These are phyloP conservation scores for Clavelina lepadiformis DNA, from an alignment of 23 tunicate genomes.

Conservation along the genomic window DNA sequence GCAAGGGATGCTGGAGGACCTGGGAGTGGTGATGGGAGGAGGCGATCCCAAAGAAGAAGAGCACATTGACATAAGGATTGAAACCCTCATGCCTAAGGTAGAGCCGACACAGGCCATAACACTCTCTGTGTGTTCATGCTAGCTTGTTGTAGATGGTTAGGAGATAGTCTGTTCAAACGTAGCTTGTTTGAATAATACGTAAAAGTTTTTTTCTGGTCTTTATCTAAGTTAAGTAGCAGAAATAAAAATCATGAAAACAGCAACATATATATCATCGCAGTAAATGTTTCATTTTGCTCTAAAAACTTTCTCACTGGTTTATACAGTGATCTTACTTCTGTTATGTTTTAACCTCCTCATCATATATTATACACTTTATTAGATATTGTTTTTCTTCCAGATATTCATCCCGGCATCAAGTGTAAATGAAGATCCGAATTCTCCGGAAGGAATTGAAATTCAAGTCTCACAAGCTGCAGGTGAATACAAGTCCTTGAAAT, in stretches of 20 bases:
- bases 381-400: conserved; percentile 20
- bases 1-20: conserved; percentile 79
- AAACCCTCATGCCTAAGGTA: conserved; percentile 89
- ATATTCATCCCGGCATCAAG: conserved; percentile 56
- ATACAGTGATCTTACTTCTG: neutral
- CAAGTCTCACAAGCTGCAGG: conserved; percentile 66
- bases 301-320: neutral
- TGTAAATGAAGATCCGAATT: conserved; percentile 10
- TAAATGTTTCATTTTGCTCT: neutral
- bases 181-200: too few species aligned
- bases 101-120: too few species aligned
- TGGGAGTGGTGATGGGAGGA: conserved; percentile 35
- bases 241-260: too few species aligned
- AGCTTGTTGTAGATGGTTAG: neutral
- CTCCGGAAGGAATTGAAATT: conserved; percentile 74
- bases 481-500: conserved; percentile 5
- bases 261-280: too few species aligned
- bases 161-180: too few species aligned
- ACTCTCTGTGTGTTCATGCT: neutral
- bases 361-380: neutral
- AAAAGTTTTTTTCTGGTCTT: too few species aligned
- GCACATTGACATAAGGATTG: conserved; percentile 71
- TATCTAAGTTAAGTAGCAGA: too few species aligned
- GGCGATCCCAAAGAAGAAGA: conserved; percentile 45
- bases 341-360: neutral